Base-by-base conservation (phyloP, 2,797 vertebrate genomes). In the Pampus argenteus region DNA sequence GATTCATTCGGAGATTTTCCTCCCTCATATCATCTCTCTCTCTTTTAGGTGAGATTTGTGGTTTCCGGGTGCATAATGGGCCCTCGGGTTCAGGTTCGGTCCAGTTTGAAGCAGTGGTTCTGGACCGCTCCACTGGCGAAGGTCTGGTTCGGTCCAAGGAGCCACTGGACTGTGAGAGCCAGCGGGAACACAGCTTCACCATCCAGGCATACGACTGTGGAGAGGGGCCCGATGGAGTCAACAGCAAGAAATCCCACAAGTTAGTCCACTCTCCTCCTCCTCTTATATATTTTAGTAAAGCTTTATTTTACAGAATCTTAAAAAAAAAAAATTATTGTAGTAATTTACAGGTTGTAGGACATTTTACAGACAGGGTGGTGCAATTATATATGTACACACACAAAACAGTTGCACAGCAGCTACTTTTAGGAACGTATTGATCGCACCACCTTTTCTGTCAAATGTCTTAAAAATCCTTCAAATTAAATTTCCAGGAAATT, bases 241-340 rank as follows among this genome's bases (percentile, higher is more conserved):
- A 99, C 90, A 98, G 96, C 94, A 99, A 99, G 92, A 99, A 99
- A 84, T 99, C 98, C 22, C 98, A 99, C 95, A 99, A 99, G 98
- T 99, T 59, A 94, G 83, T 18, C n/a, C 3, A 1, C 26, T 15
- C 6, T 1, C 15, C 18, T 42, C 34, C 36, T 15, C 29, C 9
- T 11, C 15, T 9, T 42, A 48, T 8, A 71, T 42, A 31, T 38
- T 47, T 18, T 13, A 5, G 17, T 18, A 6, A 42, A 3, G 1
- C 15, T 42, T 42, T 42, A 42, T 17, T 18, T 42, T 17, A 42
- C 4, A 42, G 15, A 6, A 44, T 44, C 2, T 44, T 8, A n/a
- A n/a, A n/a, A n/a, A n/a, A n/a, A n/a, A n/a, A n/a, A n/a, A n/a
- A n/a, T n/a, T n/a, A n/a, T n/a, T n/a, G n/a, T n/a, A n/a, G n/a